A percentile compares a stretch with the other conserved stretches of the same genome.
These are phyloP conservation scores for Pluvianellus socialis DNA, from an alignment of 2,113 vertebrate genomes.

Conservation along the genomic window DNA sequence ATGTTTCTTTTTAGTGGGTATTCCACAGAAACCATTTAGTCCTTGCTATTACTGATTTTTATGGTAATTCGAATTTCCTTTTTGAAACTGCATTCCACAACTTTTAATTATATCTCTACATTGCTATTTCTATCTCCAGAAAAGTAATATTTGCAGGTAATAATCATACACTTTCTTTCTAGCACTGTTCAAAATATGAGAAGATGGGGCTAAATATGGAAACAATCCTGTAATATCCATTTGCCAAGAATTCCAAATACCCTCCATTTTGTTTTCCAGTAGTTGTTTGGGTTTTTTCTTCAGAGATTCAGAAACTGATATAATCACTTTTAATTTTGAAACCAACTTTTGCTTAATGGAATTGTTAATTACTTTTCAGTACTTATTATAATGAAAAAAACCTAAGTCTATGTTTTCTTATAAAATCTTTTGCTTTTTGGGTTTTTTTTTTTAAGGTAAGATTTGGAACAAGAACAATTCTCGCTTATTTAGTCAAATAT, in stretches of 20 bases:
- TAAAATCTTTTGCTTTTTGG: neutral
- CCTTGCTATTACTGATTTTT: neutral
- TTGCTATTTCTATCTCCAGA: neutral
- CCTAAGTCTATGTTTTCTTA: neutral
- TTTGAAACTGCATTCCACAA: neutral
- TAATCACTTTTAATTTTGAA: neutral
- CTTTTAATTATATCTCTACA: neutral
- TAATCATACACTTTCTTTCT: neutral
- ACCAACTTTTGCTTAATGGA: neutral
- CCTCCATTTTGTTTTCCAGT: neutral
- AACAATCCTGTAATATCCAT: neutral
- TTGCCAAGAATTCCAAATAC: neutral
- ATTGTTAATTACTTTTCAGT: neutral
- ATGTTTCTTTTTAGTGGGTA: neutral
- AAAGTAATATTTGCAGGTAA: neutral
- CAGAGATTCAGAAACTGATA: neutral
- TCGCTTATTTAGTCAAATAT: neutral
- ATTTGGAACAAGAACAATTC: neutral
- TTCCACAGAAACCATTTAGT: neutral
- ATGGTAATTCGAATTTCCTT: neutral
- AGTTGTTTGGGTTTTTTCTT: neutral
- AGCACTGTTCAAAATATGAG: neutral
- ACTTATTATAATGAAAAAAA: neutral
- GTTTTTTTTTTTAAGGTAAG: neutral
- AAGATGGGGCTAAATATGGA: neutral